Evolutionary conservation across 2,888 invertebrate species (phyloP), one percentile per base, ranked within the genome.

Genomic region (Mongoloraphidia duomilia): DNA sequence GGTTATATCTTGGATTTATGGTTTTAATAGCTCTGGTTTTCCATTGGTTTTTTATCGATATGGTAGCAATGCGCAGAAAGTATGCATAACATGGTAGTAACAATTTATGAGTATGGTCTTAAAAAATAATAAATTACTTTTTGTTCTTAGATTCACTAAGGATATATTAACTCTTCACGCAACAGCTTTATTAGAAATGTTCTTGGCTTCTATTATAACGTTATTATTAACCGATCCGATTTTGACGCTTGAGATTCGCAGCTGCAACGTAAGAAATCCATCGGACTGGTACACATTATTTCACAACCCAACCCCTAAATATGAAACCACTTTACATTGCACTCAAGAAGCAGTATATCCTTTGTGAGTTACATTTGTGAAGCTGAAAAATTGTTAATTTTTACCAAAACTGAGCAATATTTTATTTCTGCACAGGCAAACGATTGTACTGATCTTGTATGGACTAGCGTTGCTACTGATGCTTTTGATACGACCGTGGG

Each of bases 271-370:
- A 0, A 75, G 78, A 49, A 79, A 80, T 38, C 70, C 97, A 17
- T 84, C 92, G 0, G 97, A 98, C 69, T 98, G 96, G 96, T 98
- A 98, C 65, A 94, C 96, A 0, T 68, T 96, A 56, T 76, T 97
- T 52, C 80, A 93, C 61, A 98, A 98, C 70, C 97, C 97, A 8
- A 83, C 80, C 56, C 92, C 94, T 0, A 87, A 93, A 66, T 96
- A 93, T 68, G 85, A 86, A 50, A 79, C 81, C 53, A 84, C 84
- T 13, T 66, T 96, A 47, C 84, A 93, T 67, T 98, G 97, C 66
- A 94, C 96, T 0, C 94, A 97, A 63, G 97, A 98, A 70, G 93
- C 95, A 49, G 95, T 96, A 0, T 97, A 93, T 73, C 97, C 97
- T 41, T 70, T 97, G 91, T 96, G 76, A 79, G 84, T 76, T 54